Percentiles rank a stretch among this genome's conserved stretches.
Conservation (phyloP, 64 coral and sea anemone genomes). For the Montipora efflorescens region DNA sequence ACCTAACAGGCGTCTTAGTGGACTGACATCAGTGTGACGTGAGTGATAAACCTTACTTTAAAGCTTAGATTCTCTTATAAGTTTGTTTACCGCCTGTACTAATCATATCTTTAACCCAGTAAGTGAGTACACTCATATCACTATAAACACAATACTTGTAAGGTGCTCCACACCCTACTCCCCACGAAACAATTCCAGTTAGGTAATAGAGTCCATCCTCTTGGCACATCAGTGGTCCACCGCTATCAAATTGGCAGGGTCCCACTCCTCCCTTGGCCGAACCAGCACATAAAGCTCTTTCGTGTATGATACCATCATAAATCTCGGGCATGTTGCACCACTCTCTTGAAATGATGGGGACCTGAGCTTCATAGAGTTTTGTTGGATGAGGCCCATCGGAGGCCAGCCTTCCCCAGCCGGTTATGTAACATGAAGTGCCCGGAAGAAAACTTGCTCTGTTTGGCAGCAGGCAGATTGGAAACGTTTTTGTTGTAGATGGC, state of each 20-base stretch:
- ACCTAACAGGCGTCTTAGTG: too few relatives aligned
- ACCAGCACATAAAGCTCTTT: constrained; percentile 65
- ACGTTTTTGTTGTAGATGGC: not conserved
- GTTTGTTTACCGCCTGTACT: not conserved
- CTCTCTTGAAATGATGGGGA: constrained; percentile 56
- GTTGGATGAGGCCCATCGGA: constrained; percentile 38
- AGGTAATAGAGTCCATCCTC: constrained; percentile 64
- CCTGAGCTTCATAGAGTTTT: constrained; percentile 40
- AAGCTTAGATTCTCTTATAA: not conserved
- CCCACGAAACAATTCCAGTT: constrained; percentile 60
- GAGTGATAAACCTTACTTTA: too few relatives aligned
- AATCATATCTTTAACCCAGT: constrained; percentile 53
- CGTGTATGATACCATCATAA: constrained; percentile 60
- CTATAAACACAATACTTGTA: constrained; percentile 66
- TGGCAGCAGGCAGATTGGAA: constrained; percentile 61
- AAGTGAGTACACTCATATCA: constrained; percentile 51
- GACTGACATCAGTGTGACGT: too few relatives aligned
- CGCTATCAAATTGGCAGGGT: constrained; percentile 74
- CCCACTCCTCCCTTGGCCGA: constrained; percentile 36
- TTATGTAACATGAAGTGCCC: constrained; percentile 30
- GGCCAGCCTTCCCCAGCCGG: constrained; percentile 55
- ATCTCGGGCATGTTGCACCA: constrained; percentile 50
- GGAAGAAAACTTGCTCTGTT: constrained; percentile 31
- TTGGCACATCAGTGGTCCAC: constrained; percentile 64
- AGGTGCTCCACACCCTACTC: constrained; percentile 59